Base-by-base conservation (phyloP, 2,113 vertebrate species). In the Trachemys scripta region DNA sequence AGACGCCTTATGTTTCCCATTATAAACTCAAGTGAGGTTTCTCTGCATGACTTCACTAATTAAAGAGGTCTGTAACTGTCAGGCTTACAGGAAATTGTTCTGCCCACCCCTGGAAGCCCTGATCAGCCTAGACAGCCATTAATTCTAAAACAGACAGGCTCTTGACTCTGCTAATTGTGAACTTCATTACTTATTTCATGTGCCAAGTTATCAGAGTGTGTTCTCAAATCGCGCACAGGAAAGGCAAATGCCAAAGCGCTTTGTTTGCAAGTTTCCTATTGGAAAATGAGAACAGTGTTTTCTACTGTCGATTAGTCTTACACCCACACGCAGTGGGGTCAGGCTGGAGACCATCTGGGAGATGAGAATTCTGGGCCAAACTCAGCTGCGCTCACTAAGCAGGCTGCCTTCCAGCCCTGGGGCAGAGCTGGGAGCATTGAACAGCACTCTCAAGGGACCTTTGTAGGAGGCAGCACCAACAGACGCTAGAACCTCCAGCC, bases 141-240 rank as follows among this genome's bases (percentile, higher is more conserved):
- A 87, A 93, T 97, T 95, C 97, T 94, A 79, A 87, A 97, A 82
- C 87, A 93, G 95, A 95, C 92, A 72, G 88, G 84, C 94, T 86
- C 89, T 93, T 86, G 95, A 92, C 84, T 88, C 62, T 49, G 38
- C 69, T 0, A 22, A 80, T 85, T 27, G 85, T 53, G 62, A 38
- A 25, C 59, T 90, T 88, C 75, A 90, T 89, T 93, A 45, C 87
- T 89, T 16, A 1, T 25, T 50, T 47, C 80, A 79, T 4, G 17
- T 57, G 56, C 96, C 92, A 51, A 38, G 38, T 50, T 94, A 91
- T 85, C 49, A 91, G 53, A 56, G 53, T 88, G 90, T 84, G 85
- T 80, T 80, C 90, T 82, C 31, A 7, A 72, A 57, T 90, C 92
- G 47, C 42, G 59, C 94, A 47, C 59, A 80, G 91, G 90, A 72